A percentile compares a stretch with the other conserved stretches of the same genome.
Conservation (phyloP, 2,113 vertebrate species). For the Sinocyclocheilus anophthalmus region DNA sequence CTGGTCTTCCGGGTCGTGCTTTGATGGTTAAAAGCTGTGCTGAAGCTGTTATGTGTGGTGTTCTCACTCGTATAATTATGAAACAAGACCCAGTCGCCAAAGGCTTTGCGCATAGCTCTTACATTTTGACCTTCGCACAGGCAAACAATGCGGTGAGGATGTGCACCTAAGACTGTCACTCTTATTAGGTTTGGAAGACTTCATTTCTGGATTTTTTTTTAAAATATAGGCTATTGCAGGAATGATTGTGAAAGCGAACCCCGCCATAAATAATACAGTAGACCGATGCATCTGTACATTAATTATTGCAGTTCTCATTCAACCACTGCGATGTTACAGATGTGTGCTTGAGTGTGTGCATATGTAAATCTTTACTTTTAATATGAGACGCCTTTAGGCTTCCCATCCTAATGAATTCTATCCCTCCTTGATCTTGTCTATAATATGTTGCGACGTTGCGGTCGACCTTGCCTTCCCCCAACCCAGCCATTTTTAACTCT, state of each 20-base stretch:
- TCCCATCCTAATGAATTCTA: conserved; percentile 51
- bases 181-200: too few species aligned
- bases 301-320: background rate
- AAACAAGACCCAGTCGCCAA: conserved; percentile 27
- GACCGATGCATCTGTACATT: background rate
- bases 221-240: background rate
- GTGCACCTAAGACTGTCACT: too few species aligned
- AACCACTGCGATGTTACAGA: conserved; percentile 22
- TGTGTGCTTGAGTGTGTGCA: conserved; percentile 38
- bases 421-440: conserved; percentile 51
- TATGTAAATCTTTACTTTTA: conserved; percentile 53
- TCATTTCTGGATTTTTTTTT: background rate
- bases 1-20: conserved; percentile 67
- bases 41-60: conserved; percentile 29
- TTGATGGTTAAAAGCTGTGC: conserved; percentile 32
- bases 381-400: conserved; percentile 28
- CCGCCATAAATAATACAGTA: too few species aligned
- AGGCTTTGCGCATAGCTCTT: background rate
- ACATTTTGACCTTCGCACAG: background rate
- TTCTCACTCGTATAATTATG: conserved; percentile 38
- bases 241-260: background rate
- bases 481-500: conserved; percentile 50
- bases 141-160: background rate
- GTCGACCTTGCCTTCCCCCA: conserved; percentile 46
- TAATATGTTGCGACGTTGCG: conserved; percentile 47